phyloP scores from a whole-genome alignment of 2,797 vertebrate genomes.

The Microctenopoma steveboyesi region DNA sequence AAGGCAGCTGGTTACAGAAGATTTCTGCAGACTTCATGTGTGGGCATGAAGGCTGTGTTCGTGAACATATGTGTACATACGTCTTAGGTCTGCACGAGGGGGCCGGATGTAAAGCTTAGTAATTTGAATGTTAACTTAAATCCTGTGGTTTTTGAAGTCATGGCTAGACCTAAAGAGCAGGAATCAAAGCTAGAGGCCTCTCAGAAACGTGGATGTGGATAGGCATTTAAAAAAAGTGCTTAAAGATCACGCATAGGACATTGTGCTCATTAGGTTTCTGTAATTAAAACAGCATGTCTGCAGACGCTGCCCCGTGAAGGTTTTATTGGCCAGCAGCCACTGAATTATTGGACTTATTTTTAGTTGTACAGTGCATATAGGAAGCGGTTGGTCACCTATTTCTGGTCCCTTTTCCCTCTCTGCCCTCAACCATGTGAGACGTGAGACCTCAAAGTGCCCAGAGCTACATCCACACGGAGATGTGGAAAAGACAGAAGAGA shows the following conservation, averaged over 20 bases:
- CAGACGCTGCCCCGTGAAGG: constrained; percentile 36
- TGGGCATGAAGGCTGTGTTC: constrained; percentile 51
- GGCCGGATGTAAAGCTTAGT: constrained; percentile 51
- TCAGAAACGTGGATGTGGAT: constrained; percentile 48
- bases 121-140: constrained; percentile 68
- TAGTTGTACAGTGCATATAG: constrained; percentile 9
- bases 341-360: constrained; percentile 24
- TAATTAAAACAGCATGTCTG: constrained; percentile 59
- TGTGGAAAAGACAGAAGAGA: too few relatives aligned
- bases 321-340: constrained; percentile 35
- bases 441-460: neutral
- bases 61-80: constrained; percentile 49
- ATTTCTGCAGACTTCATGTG: constrained; percentile 44
- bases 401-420: constrained; percentile 33
- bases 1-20: constrained; percentile 19
- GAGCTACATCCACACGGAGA: too few relatives aligned
- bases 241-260: constrained; percentile 12
- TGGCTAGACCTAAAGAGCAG: constrained; percentile 61
- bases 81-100: constrained; percentile 36
- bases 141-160: constrained; percentile 66
- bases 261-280: constrained; percentile 61
- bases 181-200: constrained; percentile 48
- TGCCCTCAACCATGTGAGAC: constrained; percentile 7
- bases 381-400: constrained; percentile 57
- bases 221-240: too few relatives aligned